A percentile compares a stretch with the other conserved stretches of the same genome.
These are phyloP conservation scores for Alfaro cultratus DNA, from an alignment of 2,797 vertebrate species.

Conservation along the genomic window DNA sequence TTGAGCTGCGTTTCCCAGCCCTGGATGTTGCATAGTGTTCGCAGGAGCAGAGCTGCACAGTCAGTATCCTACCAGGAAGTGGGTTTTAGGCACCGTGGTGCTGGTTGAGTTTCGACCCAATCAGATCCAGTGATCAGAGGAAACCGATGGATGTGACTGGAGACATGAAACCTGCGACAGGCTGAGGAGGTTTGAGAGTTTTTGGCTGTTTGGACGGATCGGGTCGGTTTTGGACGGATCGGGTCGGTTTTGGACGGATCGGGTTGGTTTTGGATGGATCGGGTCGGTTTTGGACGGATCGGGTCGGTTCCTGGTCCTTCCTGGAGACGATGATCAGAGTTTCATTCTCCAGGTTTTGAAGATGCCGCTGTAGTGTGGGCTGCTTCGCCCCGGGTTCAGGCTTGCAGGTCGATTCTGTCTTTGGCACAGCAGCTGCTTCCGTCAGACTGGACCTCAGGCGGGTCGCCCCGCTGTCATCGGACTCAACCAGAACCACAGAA, in stretches of 20 bases:
- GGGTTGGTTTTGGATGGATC: too few relatives aligned
- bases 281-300: background rate
- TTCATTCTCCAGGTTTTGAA: background rate
- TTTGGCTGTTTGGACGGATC: background rate
- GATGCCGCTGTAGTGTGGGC: background rate
- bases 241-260: background rate
- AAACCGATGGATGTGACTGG: too few relatives aligned
- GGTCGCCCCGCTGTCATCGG: background rate
- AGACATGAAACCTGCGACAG: too few relatives aligned
- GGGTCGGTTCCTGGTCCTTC: too few relatives aligned
- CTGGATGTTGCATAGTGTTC: conserved; percentile 71
- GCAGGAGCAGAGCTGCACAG: background rate
- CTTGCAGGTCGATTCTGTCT: conserved; percentile 7
- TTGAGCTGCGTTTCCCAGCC: conserved; percentile 30
- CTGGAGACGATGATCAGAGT: background rate
- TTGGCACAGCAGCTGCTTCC: background rate
- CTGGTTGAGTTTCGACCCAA: background rate
- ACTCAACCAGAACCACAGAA: background rate
- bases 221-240: background rate
- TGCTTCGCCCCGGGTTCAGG: background rate
- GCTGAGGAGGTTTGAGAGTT: background rate
- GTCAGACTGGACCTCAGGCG: conserved; percentile 1
- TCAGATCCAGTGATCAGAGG: too few relatives aligned
- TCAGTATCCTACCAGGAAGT: conserved; percentile 35
- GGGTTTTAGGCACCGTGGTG: conserved; percentile 20